Base-by-base conservation (phyloP, 2,113 vertebrate genomes). In the Calidris pygmaea region DNA sequence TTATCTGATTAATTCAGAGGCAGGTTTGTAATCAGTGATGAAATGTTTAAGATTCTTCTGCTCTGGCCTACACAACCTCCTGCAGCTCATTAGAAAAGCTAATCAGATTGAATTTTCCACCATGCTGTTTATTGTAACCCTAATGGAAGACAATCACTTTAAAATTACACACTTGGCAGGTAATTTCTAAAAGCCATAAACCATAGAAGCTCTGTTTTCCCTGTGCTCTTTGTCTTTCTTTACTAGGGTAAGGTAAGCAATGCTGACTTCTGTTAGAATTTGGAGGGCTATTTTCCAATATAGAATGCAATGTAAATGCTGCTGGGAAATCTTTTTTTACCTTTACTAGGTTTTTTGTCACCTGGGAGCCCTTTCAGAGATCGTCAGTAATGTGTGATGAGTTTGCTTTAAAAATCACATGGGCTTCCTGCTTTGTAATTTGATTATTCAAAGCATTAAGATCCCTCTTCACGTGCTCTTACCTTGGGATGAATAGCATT, bases 11-110 rank as follows among this genome's bases (percentile, higher is more conserved):
- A 96, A 96, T 95, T 97, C 87, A 77, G 77, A 95, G 81, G 91
- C 71, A 95, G 86, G 81, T 94, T 95, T 95, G 87, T 94, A 97
- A 95, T 96, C 96, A 96, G 86, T 74, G 84, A 92, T 83, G 80
- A 96, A 96, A 97, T 91, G 89, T 94, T 95, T 96, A 96, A 93
- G 93, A 87, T 94, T 95, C 92, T 96, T 85, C 77, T 82, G 58
- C 81, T 95, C 50, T 93, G 81, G 84, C 84, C 77, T 95, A 84
- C 74, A 76, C 91, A 92, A 43, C 91, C 96, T 96, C 96, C 94
- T 95, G 93, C 92, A 96, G 93, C 92, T 96, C 91, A 96, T 97
- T 97, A 96, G 87, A 91, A 95, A 95, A 96, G 74, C 89, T 96
- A 96, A 96, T 97, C 94, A 95, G 89, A 95, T 94, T 95, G 92